Evolutionary conservation across 2,113 vertebrate genomes (phyloP).

Genomic region (Pseudopodoces humilis): DNA sequence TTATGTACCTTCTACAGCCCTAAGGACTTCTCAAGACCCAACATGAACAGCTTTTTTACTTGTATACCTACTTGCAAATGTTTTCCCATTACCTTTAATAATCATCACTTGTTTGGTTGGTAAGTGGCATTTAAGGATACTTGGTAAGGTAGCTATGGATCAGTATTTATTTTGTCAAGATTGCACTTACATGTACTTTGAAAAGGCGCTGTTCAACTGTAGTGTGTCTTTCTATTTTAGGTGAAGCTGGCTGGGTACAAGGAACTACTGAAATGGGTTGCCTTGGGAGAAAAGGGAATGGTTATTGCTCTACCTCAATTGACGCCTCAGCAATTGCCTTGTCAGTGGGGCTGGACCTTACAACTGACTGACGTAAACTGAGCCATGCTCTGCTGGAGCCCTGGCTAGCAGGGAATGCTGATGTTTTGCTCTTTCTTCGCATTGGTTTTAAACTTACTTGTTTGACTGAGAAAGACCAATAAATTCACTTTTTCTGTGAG

Average conservation of each 20-base stretch:
- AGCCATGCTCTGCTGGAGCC: background rate
- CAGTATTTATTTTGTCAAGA: background rate
- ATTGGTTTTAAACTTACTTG: background rate
- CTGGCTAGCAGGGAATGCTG: background rate
- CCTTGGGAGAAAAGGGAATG: conserved; percentile 76
- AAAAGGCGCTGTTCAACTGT: background rate
- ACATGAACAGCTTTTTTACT: background rate
- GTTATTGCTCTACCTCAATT: conserved; percentile 77
- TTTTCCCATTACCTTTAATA: background rate
- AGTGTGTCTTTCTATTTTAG: conserved; percentile 65
- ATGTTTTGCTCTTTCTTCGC: background rate
- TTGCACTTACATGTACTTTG: background rate
- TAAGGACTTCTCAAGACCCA: background rate
- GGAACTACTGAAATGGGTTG: conserved; percentile 77
- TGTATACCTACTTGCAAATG: background rate
- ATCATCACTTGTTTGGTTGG: background rate
- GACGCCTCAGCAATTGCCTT: conserved; percentile 78
- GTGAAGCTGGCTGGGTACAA: conserved; percentile 83
- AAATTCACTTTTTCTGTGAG: background rate
- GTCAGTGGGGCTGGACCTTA: conserved; percentile 90
- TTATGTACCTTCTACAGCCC: background rate
- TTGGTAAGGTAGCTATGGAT: background rate
- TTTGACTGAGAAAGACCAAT: background rate
- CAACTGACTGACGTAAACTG: conserved; percentile 73
- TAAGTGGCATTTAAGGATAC: background rate